These are phyloP conservation scores for Alouatta caraya DNA, from an alignment of 2,797 vertebrate genomes.

Conservation along the genomic window DNA sequence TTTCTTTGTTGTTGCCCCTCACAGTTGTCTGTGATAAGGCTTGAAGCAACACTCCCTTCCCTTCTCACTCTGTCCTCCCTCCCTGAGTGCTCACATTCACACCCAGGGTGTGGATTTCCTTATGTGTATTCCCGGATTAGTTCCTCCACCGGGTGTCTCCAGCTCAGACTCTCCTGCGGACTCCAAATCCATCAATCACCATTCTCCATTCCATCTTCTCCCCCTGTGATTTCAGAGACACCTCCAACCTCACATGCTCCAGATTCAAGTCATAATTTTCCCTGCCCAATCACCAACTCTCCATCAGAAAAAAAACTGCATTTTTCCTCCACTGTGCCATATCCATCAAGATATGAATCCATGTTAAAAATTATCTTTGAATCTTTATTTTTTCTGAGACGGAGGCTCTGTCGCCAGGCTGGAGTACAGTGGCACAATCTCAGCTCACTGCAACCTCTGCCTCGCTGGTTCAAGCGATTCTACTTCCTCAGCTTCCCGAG, in stretches of 20 bases:
- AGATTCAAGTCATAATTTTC: neutral
- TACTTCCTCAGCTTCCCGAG: too few species aligned
- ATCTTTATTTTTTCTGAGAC: neutral
- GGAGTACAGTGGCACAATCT: too few species aligned
- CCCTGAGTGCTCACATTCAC: neutral
- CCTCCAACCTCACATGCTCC: neutral
- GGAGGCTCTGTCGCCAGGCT: too few species aligned
- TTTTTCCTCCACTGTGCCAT: too few species aligned
- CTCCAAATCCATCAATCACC: too few species aligned
- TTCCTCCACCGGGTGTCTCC: fast-evolving
- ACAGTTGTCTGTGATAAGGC: neutral
- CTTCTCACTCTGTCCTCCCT: too few species aligned
- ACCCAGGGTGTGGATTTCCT: neutral
- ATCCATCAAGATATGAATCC: neutral
- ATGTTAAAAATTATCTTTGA: neutral
- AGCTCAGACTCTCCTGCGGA: neutral
- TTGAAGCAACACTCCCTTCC: neutral
- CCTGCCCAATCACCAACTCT: neutral
- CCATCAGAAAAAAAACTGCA: neutral
- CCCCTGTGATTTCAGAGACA: fast-evolving
- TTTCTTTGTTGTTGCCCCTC: neutral
- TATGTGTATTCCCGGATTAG: fast-evolving
- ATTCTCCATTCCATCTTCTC: neutral
- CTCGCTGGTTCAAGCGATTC: too few species aligned
- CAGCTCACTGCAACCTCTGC: too few species aligned